Evolutionary conservation across 2,888 invertebrate species (phyloP), one percentile per base, ranked within the genome.

Genomic region (Hetaerina titia): DNA sequence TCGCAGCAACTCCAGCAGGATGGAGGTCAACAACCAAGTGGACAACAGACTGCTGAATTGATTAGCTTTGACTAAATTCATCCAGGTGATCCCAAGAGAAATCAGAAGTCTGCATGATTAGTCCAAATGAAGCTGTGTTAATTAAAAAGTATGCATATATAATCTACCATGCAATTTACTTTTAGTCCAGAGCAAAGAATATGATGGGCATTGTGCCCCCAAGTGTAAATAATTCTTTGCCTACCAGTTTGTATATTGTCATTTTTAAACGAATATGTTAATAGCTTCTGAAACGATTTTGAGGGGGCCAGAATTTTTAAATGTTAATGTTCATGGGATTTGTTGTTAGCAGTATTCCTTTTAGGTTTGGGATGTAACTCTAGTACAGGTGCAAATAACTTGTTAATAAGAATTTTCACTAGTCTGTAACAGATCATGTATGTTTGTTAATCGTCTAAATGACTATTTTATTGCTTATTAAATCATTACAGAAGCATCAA

Each of bases 401-500:
- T 92, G 92, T 92, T 92, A 25, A 90, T 64, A 69, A 92, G 25
- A 69, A 69, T 22, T 92, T 56, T 92, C 81, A 69, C 92, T 92
- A 92, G 92, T 92, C 92, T 69, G 19, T 92, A 92, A 69, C 63
- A 90, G 81, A 81, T 64, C 69, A 57, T 92, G 92, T 90, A 90
- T 69, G 92, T 74, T 57, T 92, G 92, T 69, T 92, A 69, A 74
- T 92, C 69, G 92, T 92, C 89, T 31, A 92, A 92, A 92, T 74
- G 92, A 92, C 92, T 92, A 92, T 92, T 92, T 92, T 92, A 92
- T 56, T 92, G 92, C 92, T 92, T 69, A 92, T 92, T 92, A 92
- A 92, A 92, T 92, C 69, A 92, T 92, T 45, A 92, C 92, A 92
- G 69, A 92, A 92, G 92, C 45, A 64, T 56, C n/a, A 17, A 45